Conservation (phyloP, 1,140 invertebrate genomes). For the Magallana angulata region DNA sequence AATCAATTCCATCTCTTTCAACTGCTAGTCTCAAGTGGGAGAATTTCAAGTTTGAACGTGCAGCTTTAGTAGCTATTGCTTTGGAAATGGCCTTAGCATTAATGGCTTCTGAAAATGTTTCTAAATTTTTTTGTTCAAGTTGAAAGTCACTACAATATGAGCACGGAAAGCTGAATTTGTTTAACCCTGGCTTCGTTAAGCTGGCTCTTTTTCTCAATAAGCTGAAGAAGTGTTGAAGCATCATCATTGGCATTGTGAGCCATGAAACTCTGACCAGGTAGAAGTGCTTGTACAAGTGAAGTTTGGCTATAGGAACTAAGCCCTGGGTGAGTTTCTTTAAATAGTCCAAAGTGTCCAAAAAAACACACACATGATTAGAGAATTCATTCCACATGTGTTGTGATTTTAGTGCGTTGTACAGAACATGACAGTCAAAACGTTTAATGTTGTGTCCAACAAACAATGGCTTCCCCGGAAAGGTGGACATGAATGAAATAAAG, state of each 20-base stretch:
- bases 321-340: neutral
- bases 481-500: constrained; percentile 1
- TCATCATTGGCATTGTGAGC: neutral
- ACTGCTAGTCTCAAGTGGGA: neutral
- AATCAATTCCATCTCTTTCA: neutral
- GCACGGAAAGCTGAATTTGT: neutral
- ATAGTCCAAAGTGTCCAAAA: neutral
- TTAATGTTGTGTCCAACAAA: constrained; percentile 33
- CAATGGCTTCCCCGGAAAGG: neutral
- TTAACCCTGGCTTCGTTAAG: neutral
- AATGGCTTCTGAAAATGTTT: neutral
- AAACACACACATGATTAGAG: neutral
- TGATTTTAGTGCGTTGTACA: constrained; percentile 9
- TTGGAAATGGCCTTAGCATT: neutral
- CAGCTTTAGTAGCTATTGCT: neutral
- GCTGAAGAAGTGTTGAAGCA: neutral
- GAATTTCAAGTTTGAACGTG: neutral
- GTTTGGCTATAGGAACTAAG: neutral
- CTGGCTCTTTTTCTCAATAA: neutral
- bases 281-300: neutral
- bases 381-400: constrained; percentile 19
- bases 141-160: neutral
- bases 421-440: constrained; percentile 19
- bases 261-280: neutral
- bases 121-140: neutral